These are phyloP conservation scores for Eudemis profundana DNA, from an alignment of 2,888 invertebrate genomes.

Conservation along the genomic window DNA sequence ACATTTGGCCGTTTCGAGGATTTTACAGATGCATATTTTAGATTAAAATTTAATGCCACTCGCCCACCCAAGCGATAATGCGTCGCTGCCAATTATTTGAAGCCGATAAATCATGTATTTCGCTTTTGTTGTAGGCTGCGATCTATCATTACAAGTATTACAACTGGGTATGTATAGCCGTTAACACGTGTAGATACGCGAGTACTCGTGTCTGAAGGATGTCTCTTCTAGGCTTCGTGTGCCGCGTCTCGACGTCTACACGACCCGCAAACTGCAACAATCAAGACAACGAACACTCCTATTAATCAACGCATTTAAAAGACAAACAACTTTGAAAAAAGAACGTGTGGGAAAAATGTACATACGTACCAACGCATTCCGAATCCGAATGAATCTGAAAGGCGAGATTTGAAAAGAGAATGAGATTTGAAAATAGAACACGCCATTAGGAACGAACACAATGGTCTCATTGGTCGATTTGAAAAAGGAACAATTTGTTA, in stretches of 20 bases:
- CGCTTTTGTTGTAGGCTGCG: constrained; percentile 56
- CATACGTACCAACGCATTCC: constrained; percentile 78
- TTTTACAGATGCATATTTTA: constrained; percentile 80
- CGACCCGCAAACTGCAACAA: constrained; percentile 59
- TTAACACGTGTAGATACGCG: constrained; percentile 36
- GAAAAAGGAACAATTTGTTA: constrained; percentile 86
- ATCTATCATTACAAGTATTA: constrained; percentile 61
- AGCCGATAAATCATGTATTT: constrained; percentile 61
- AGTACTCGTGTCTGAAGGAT: constrained; percentile 36
- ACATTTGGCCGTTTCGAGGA: constrained; percentile 81
- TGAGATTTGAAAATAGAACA: constrained; percentile 85
- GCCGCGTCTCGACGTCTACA: constrained; percentile 21
- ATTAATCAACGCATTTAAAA: constrained; percentile 84
- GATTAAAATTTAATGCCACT: constrained; percentile 77
- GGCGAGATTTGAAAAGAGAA: constrained; percentile 84
- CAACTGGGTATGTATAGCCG: constrained; percentile 43
- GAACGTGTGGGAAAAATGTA: constrained; percentile 79
- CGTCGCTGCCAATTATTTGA: constrained; percentile 59
- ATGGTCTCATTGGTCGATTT: constrained; percentile 85
- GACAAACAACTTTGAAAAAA: constrained; percentile 69
- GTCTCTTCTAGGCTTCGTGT: constrained; percentile 30
- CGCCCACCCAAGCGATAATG: constrained; percentile 52
- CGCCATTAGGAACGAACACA: constrained; percentile 84
- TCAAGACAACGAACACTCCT: constrained; percentile 69
- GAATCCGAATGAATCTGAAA: constrained; percentile 84